Conservation (phyloP, 1,140 invertebrate species). For the Danaus melanippus region DNA sequence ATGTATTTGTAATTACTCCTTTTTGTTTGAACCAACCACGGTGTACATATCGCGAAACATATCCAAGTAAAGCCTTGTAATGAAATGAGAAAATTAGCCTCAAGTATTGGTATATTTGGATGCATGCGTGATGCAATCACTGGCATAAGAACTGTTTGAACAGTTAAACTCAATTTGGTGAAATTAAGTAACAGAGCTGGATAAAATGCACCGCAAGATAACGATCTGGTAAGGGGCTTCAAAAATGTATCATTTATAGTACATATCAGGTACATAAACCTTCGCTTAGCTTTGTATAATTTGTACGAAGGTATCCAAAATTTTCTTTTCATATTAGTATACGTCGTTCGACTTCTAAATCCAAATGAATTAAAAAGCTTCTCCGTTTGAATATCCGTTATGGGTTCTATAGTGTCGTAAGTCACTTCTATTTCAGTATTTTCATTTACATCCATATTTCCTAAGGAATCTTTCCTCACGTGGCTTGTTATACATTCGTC, state of each 20-base stretch:
- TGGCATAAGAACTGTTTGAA: slow-evolving; percentile 47
- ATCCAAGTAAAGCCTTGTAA: slow-evolving; percentile 63
- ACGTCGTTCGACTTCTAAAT: slow-evolving; percentile 55
- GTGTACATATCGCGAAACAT: slow-evolving; percentile 56
- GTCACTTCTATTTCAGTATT: slow-evolving; percentile 51
- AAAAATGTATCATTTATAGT: slow-evolving; percentile 64
- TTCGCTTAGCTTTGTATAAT: slow-evolving; percentile 53
- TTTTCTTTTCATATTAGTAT: slow-evolving; percentile 47
- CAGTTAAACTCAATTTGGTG: slow-evolving; percentile 46
- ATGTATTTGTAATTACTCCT: slow-evolving; percentile 67
- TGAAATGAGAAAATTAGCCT: slow-evolving; percentile 57
- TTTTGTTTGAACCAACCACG: slow-evolving; percentile 59
- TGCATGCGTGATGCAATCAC: slow-evolving; percentile 47
- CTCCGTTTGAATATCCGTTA: slow-evolving; percentile 56
- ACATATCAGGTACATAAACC: slow-evolving; percentile 48
- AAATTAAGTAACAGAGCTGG: slow-evolving; percentile 56
- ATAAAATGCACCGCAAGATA: slow-evolving; percentile 66
- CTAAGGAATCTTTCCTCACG: slow-evolving; percentile 48
- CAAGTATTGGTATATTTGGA: slow-evolving; percentile 46
- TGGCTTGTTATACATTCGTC: slow-evolving; percentile 63
- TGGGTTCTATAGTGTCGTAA: slow-evolving; percentile 54
- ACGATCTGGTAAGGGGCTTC: slow-evolving; percentile 56
- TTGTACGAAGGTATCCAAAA: slow-evolving; percentile 59
- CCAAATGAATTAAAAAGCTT: slow-evolving; percentile 59
- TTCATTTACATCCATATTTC: slow-evolving; percentile 29